Evolutionary conservation across 2,797 vertebrate species (phyloP), one percentile per base, ranked within the genome.

Genomic region (Lagocephalus sceleratus): DNA sequence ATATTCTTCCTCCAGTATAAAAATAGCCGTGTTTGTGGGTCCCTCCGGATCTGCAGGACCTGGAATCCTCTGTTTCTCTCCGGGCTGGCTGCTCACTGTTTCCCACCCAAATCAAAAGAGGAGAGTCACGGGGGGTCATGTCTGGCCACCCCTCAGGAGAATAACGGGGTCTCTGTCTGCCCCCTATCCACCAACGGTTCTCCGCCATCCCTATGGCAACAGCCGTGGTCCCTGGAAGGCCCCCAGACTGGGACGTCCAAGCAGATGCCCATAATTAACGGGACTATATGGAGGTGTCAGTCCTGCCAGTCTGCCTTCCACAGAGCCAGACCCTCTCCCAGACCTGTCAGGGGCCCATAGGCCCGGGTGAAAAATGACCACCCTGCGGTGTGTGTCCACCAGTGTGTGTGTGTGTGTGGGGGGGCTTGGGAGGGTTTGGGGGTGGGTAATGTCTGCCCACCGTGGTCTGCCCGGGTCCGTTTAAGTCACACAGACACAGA

Each of bases 121-220:
- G 67, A 16, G 76, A 85, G 83, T 84, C 74, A 65, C 78, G 74
- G 76, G 84, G 88, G 91, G 90, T 93, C 91, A 90, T 76, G 90
- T 92, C 92, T 92, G 91, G 92, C 87, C 91, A 90, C 82, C 82
- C 81, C 91, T 87, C 90, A 40, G 75, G 89, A 92, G 88, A 92
- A 88, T 85, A 88, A 90, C 85, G 72, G 76, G 85, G 79, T 86
- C 89, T 89, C 91, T 91, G 88, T 89, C 85, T 88, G 81, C 61
- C 71, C 47, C 76, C 61, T 71, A 83, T 81, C 82, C 84, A 82
- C 80, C 87, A 88, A 88, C 85, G 81, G 85, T 67, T 72, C 87
- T 79, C 70, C 49, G 61, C 74, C 66, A 69, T 91, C 91, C 90
- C 79, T 90, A 91, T 91, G 71, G 90, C 89, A 93, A 93, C 92